Percentiles rank a stretch among this genome's conserved stretches.
Evolutionary conservation across 2,888 invertebrate genomes (phyloP).

Genomic region (Ashinkailepas kermadecensis): DNA sequence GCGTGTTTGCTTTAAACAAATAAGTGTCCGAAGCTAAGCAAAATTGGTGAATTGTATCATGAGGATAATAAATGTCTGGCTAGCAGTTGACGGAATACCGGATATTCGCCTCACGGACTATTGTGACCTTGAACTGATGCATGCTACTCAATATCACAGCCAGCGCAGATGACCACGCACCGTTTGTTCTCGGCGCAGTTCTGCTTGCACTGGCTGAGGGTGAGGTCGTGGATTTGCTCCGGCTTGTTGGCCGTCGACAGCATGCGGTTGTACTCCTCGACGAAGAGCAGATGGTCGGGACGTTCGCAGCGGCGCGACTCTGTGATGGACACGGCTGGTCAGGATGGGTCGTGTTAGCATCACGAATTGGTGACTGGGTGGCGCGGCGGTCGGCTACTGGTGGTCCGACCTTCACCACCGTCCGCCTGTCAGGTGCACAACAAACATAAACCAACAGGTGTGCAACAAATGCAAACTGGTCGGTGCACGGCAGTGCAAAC

Average conservation of each 20-base stretch:
- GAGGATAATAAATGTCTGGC: too few relatives aligned
- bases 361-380: neutral
- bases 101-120: too few relatives aligned
- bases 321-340: neutral
- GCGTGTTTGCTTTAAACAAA: too few relatives aligned
- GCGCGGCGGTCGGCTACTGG: too few relatives aligned
- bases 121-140: too few relatives aligned
- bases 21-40: too few relatives aligned
- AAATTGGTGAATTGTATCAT: too few relatives aligned
- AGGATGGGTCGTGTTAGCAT: neutral
- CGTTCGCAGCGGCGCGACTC: constrained; percentile 5
- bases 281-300: neutral
- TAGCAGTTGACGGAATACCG: too few relatives aligned
- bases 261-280: constrained; percentile 3
- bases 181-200: neutral
- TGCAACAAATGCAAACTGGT: neutral
- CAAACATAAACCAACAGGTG: neutral
- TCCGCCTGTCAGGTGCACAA: too few relatives aligned
- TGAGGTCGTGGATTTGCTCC: neutral
- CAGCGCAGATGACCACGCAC: neutral
- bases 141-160: neutral
- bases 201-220: neutral
- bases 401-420: too few relatives aligned
- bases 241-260: neutral
- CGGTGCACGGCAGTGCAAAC: neutral